Percentiles rank a stretch among this genome's conserved stretches.
Conservation (phyloP, 2,888 invertebrate species). For the Rhamnusium bicolor region DNA sequence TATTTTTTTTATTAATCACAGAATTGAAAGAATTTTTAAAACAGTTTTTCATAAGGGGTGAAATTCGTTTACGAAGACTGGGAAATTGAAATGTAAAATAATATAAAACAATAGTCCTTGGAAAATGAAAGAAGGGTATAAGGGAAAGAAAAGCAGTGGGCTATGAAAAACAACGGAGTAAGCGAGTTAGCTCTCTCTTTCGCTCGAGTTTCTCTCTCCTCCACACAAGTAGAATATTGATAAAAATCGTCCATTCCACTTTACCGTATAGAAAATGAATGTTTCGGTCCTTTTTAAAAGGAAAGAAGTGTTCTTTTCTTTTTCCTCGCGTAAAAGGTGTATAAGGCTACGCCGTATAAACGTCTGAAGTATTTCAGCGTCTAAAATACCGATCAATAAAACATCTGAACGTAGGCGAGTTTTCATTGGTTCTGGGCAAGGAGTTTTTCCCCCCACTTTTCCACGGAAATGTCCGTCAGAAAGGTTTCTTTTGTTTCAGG, state of each 20-base stretch:
- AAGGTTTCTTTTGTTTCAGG: conserved; percentile 70
- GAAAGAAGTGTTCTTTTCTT: conserved; percentile 52
- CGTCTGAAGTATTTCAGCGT: conserved; percentile 68
- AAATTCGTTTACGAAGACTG: conserved; percentile 38
- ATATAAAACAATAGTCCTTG: conserved; percentile 54
- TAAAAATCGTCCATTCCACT: conserved; percentile 60
- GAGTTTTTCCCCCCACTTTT: conserved; percentile 70
- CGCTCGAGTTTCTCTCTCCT: conserved; percentile 25
- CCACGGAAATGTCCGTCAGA: conserved; percentile 69
- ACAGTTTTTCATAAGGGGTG: conserved; percentile 39
- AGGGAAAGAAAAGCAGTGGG: conserved; percentile 49
- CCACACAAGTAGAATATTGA: conserved; percentile 41
- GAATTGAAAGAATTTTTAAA: too few relatives aligned
- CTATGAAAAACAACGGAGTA: conserved; percentile 47
- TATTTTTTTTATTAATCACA: too few relatives aligned
- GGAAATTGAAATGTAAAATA: conserved; percentile 55
- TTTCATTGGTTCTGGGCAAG: conserved; percentile 70
- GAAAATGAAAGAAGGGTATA: conserved; percentile 55
- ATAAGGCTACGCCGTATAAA: conserved; percentile 58
- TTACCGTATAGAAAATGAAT: conserved; percentile 54
- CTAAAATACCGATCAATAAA: conserved; percentile 70
- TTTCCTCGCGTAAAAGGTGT: conserved; percentile 57
- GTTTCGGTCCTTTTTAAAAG: conserved; percentile 58
- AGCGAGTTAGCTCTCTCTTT: conserved; percentile 26
- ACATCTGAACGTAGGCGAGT: conserved; percentile 69